A percentile compares a stretch with the other conserved stretches of the same genome.
Evolutionary conservation across 2,888 invertebrate genomes (phyloP).

Genomic region (Meta bourneti): DNA sequence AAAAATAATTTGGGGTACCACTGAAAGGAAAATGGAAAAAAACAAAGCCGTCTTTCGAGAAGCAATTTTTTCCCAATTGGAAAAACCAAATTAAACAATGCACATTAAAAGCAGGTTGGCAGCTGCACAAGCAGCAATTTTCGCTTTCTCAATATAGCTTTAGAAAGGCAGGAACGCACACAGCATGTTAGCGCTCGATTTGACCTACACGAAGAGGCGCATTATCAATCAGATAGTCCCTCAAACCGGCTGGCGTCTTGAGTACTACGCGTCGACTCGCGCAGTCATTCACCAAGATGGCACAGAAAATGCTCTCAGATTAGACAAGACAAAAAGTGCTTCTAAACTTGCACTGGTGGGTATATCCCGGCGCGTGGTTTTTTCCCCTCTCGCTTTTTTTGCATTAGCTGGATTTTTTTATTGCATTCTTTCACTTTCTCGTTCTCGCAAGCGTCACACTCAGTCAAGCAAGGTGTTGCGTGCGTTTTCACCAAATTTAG

Average conservation of each 20-base stretch:
- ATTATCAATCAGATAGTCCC: conserved; percentile 21
- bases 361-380: conserved; percentile 59
- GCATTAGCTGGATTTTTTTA: conserved; percentile 16
- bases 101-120: too few species aligned
- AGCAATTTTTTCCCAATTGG: too few species aligned
- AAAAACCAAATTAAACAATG: too few species aligned
- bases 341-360: conserved; percentile 65
- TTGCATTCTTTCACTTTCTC: background rate
- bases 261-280: conserved; percentile 50
- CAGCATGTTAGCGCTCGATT: background rate
- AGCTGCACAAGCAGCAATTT: too few species aligned
- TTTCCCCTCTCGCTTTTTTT: background rate
- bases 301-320: conserved; percentile 44
- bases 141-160: too few species aligned
- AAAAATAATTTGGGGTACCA: too few species aligned
- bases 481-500: conserved; percentile 45
- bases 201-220: background rate
- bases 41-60: too few species aligned
- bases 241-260: conserved; percentile 59
- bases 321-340: conserved; percentile 40
- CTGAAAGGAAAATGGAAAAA: too few species aligned
- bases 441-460: conserved; percentile 36
- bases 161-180: background rate
- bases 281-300: conserved; percentile 71
- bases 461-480: conserved; percentile 34